These are phyloP conservation scores for Lithophane socia DNA, from an alignment of 2,888 invertebrate species.

Conservation along the genomic window DNA sequence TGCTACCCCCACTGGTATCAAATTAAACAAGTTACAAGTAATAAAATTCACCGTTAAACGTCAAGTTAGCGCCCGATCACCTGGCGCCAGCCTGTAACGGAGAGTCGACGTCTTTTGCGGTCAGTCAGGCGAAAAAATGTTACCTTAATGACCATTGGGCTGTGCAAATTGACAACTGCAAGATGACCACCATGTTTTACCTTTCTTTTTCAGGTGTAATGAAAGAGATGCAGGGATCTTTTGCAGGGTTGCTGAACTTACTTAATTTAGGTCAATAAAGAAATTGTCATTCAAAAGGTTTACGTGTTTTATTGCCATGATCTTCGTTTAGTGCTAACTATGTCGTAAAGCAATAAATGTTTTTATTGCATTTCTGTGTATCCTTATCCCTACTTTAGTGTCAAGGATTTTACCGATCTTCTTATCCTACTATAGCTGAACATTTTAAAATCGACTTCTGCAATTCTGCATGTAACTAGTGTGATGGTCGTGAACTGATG, in stretches of 20 bases:
- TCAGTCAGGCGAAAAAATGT: conserved; percentile 60
- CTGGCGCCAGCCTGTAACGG: conserved; percentile 78
- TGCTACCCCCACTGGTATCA: conserved; percentile 37
- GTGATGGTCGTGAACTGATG: not conserved
- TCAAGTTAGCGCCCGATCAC: conserved; percentile 62
- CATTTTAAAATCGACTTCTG: not conserved
- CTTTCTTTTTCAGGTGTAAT: conserved; percentile 22
- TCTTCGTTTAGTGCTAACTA: conserved; percentile 25
- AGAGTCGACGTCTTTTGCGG: conserved; percentile 69
- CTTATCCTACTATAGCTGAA: not conserved
- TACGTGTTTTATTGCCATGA: conserved; percentile 24
- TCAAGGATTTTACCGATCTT: conserved; percentile 37
- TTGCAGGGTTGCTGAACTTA: conserved; percentile 35
- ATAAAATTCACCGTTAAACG: conserved; percentile 74
- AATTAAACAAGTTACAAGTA: conserved; percentile 60
- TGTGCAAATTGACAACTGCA: conserved; percentile 43
- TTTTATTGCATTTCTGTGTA: conserved; percentile 45
- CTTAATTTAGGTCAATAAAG: conserved; percentile 10
- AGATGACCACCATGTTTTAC: conserved; percentile 24
- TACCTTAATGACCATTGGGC: conserved; percentile 63
- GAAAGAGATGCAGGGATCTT: conserved; percentile 12
- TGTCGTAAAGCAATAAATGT: conserved; percentile 36
- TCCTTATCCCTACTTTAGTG: conserved; percentile 24
- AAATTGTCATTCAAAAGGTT: conserved; percentile 19
- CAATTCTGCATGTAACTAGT: not conserved